Evolutionary conservation across 2,113 vertebrate genomes (phyloP).

Genomic region (Bombycilla garrulus): DNA sequence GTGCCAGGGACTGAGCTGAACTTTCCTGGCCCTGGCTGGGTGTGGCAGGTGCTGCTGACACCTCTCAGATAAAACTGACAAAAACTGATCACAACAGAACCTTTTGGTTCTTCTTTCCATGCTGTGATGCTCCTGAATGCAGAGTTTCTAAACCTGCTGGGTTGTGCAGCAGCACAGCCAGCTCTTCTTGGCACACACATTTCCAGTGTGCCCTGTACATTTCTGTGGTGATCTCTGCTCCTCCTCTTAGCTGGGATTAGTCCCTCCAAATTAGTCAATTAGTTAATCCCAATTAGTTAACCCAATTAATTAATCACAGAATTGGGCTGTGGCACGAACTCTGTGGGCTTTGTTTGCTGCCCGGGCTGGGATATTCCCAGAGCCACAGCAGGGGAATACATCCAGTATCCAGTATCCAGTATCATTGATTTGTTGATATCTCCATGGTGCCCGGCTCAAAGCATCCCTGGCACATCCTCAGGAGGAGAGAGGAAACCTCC

Average conservation of each 20-base stretch:
- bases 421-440: neutral
- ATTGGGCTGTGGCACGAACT: neutral
- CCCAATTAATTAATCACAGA: neutral
- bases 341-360: neutral
- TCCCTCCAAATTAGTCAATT: no score
- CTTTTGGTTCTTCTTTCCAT: neutral
- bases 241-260: neutral
- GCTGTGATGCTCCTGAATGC: fast-evolving
- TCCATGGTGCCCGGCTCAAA: neutral
- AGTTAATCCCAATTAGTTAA: no score
- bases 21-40: neutral
- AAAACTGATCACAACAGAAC: neutral
- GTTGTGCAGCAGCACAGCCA: neutral
- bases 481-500: neutral
- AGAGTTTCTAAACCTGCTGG: neutral
- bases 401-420: no score
- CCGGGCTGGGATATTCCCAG: neutral
- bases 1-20: neutral
- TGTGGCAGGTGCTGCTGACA: neutral
- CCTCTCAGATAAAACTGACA: neutral
- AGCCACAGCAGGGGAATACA: neutral
- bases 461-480: fast-evolving
- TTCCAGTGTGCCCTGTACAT: fast-evolving
- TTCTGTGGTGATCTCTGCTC: neutral
- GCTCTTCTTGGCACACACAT: no score